Percentiles rank a stretch among this genome's conserved stretches.
These are phyloP conservation scores for Drosophila malerkotliana DNA, from an alignment of 1,140 invertebrate species.

Conservation along the genomic window DNA sequence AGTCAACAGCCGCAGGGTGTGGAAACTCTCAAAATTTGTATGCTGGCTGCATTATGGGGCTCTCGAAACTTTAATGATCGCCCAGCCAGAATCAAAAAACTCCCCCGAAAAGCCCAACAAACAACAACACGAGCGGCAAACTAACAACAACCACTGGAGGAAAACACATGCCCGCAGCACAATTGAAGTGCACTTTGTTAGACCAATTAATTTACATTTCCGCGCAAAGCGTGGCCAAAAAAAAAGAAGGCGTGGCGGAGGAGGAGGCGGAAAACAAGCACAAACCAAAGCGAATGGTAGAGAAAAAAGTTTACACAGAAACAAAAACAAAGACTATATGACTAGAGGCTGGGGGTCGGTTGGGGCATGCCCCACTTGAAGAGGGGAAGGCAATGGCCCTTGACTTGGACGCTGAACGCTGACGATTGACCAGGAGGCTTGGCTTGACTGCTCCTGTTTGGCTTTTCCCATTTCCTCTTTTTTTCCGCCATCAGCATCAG, in stretches of 20 bases:
- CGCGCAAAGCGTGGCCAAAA: slow-evolving; percentile 66
- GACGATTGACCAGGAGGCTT: slow-evolving; percentile 44
- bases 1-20: slow-evolving; percentile 20
- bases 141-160: slow-evolving; percentile 33
- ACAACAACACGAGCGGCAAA: slow-evolving; percentile 35
- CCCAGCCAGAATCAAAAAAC: slow-evolving; percentile 26
- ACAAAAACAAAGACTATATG: slow-evolving; percentile 3
- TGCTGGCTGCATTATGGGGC: slow-evolving; percentile 33
- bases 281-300: neutral
- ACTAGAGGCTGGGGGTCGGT: neutral
- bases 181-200: slow-evolving; percentile 80
- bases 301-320: slow-evolving; percentile 70
- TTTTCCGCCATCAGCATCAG: slow-evolving; percentile 4
- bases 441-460: slow-evolving; percentile 10
- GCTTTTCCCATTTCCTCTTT: slow-evolving; percentile 6
- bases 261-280: neutral
- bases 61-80: slow-evolving; percentile 59
- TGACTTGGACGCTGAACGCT: slow-evolving; percentile 56
- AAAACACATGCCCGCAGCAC: slow-evolving; percentile 49
- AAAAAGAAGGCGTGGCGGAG: slow-evolving; percentile 28
- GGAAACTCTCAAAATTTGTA: slow-evolving; percentile 7
- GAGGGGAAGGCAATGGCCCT: slow-evolving; percentile 63
- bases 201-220: slow-evolving; percentile 83
- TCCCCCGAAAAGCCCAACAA: slow-evolving; percentile 27
- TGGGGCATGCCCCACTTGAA: slow-evolving; percentile 54